Conservation (phyloP, 2,888 invertebrate species). For the Thumatha senex region DNA sequence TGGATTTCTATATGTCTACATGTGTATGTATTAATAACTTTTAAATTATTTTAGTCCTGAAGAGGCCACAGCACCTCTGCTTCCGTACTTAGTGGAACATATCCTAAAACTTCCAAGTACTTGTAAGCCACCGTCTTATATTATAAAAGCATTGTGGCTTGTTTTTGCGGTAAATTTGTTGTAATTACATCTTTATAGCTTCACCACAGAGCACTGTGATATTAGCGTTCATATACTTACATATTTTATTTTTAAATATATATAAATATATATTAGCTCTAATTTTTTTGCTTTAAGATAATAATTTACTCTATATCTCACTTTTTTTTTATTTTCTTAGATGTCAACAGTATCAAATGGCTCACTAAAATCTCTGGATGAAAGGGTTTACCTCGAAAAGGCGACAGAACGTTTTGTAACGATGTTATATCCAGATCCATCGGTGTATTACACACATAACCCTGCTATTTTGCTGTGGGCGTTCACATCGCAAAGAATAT, state of each 20-base stretch:
- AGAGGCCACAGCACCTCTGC: conserved; percentile 62
- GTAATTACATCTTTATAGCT: too few species aligned
- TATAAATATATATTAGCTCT: too few species aligned
- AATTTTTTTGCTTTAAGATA: neutral
- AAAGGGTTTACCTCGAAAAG: conserved; percentile 66
- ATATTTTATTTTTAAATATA: too few species aligned
- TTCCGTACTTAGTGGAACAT: conserved; percentile 66
- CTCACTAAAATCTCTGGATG: conserved; percentile 57
- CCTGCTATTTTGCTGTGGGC: conserved; percentile 71
- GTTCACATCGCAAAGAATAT: conserved; percentile 66
- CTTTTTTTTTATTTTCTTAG: conserved; percentile 32
- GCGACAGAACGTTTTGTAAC: conserved; percentile 61
- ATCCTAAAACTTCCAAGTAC: conserved; percentile 55
- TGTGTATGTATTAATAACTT: neutral
- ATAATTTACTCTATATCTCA: neutral
- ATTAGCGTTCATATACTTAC: too few species aligned
- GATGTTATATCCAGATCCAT: conserved; percentile 61
- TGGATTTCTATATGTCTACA: too few species aligned
- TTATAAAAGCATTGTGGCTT: conserved; percentile 75
- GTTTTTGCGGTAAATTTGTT: conserved; percentile 68
- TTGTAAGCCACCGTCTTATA: conserved; percentile 63
- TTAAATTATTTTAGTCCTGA: conserved; percentile 53
- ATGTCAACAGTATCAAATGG: conserved; percentile 72
- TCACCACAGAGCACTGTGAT: too few species aligned
- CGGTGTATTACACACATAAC: conserved; percentile 67